These are phyloP conservation scores for Engraulis encrasicolus DNA, from an alignment of 2,113 vertebrate species.

Conservation along the genomic window DNA sequence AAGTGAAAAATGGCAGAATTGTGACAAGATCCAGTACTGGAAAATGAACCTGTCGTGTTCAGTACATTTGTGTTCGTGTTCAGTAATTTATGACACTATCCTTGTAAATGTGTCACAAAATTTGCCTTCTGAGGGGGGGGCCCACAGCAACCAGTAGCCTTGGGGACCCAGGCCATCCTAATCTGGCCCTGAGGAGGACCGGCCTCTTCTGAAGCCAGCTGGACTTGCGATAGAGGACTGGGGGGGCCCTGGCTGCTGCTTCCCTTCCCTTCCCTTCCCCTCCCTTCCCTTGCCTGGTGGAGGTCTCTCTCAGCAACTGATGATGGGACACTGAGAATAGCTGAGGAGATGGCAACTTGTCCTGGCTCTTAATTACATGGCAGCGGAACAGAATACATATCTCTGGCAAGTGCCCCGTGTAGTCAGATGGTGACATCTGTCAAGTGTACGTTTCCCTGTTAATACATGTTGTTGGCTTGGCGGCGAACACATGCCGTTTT, in stretches of 20 bases:
- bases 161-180: too few relatives aligned
- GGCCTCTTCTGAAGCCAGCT: constrained; percentile 64
- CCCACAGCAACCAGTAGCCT: too few relatives aligned
- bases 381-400: not conserved
- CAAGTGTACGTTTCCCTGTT: constrained; percentile 11
- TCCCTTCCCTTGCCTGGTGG: constrained; percentile 64
- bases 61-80: too few relatives aligned
- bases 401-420: not conserved
- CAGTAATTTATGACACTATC: too few relatives aligned
- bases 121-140: too few relatives aligned
- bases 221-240: constrained; percentile 66
- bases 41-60: too few relatives aligned
- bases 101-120: too few relatives aligned
- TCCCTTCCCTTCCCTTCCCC: constrained; percentile 63
- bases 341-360: constrained; percentile 39
- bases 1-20: too few relatives aligned
- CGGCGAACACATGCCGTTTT: not conserved
- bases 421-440: constrained; percentile 22
- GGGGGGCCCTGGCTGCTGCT: too few relatives aligned
- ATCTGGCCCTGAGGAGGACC: not conserved
- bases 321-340: constrained; percentile 54
- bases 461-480: not conserved
- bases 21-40: too few relatives aligned
- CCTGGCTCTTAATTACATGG: constrained; percentile 15
- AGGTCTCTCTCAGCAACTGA: constrained; percentile 63